These are phyloP conservation scores for Alentia gelatinosa DNA, from an alignment of 2,888 invertebrate species.

Conservation along the genomic window DNA sequence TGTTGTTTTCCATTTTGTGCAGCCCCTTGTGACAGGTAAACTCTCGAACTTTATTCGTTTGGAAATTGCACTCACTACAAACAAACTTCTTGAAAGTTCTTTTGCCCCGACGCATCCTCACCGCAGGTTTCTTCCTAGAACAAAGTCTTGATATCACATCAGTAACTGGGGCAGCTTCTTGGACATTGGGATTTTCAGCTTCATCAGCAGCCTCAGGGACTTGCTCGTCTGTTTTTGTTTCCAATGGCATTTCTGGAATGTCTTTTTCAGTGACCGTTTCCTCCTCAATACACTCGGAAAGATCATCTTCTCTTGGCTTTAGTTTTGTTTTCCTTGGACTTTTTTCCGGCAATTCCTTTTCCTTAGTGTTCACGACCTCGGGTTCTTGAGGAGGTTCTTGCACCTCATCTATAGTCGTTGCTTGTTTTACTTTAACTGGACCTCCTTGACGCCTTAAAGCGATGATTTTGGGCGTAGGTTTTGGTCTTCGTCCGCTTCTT, in stretches of 20 bases:
- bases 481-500: constrained; percentile 33
- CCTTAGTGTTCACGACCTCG: too few relatives aligned
- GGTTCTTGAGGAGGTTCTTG: background rate
- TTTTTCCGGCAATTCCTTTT: background rate
- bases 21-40: constrained; percentile 69
- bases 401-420: background rate
- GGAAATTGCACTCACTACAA: constrained; percentile 71
- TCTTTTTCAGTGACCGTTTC: background rate
- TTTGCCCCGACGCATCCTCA: constrained; percentile 54
- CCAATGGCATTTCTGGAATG: background rate
- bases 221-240: background rate
- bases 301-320: background rate
- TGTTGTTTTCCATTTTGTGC: constrained; percentile 72
- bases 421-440: background rate
- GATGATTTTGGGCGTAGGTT: constrained; percentile 51
- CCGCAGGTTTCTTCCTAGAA: background rate
- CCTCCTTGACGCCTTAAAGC: background rate
- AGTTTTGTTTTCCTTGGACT: constrained; percentile 21
- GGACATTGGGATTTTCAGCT: background rate
- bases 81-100: constrained; percentile 61
- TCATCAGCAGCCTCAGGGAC: background rate
- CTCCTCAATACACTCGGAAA: background rate
- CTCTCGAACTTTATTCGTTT: constrained; percentile 66
- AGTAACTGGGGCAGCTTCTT: background rate
- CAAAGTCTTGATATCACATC: background rate